These are phyloP conservation scores for Aptenodytes patagonicus DNA, from an alignment of 2,113 vertebrate genomes.

Conservation along the genomic window DNA sequence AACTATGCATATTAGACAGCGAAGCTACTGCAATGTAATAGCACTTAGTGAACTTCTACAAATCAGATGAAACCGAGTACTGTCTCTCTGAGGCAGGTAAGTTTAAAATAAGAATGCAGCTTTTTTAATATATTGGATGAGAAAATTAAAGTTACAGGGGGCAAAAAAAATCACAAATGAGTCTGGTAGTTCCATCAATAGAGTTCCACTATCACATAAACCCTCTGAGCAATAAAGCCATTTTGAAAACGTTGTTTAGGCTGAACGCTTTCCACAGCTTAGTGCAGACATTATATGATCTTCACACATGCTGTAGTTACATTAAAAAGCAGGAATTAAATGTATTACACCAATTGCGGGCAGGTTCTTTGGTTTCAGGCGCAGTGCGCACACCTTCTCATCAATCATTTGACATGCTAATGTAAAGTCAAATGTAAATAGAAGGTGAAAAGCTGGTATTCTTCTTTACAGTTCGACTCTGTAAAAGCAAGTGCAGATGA, in stretches of 20 bases:
- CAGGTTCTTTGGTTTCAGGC: background rate
- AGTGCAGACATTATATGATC: background rate
- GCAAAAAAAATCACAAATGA: background rate
- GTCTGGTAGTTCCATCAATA: background rate
- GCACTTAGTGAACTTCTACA: background rate
- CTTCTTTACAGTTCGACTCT: background rate
- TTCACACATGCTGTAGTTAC: background rate
- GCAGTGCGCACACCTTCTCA: background rate
- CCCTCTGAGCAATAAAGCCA: background rate
- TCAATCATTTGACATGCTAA: background rate
- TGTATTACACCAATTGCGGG: background rate
- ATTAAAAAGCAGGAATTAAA: constrained; percentile 1
- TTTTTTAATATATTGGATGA: background rate
- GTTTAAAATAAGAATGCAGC: background rate
- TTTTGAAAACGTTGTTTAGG: background rate
- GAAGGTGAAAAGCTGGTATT: background rate
- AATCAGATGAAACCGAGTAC: background rate
- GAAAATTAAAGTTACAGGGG: background rate
- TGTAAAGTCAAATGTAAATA: background rate
- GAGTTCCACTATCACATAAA: background rate
- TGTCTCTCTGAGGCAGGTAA: background rate
- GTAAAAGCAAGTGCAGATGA: constrained; percentile 25
- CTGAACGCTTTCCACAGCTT: background rate
- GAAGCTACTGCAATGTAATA: background rate
- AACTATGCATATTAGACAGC: background rate